Evolutionary conservation across 2,797 vertebrate species (phyloP), one percentile per base, ranked within the genome.

Genomic region (Cynodonichthys magdalenae): DNA sequence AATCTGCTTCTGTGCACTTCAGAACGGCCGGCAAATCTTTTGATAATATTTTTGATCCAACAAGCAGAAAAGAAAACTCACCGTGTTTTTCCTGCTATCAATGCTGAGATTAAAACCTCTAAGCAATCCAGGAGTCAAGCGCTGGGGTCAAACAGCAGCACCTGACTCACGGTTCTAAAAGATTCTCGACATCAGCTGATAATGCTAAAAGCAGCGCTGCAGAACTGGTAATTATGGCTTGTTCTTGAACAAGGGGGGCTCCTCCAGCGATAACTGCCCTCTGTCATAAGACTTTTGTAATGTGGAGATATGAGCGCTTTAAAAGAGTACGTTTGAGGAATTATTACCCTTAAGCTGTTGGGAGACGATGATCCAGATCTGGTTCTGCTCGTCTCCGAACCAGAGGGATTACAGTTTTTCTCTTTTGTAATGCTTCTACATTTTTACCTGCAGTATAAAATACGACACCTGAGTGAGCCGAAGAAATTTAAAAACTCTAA

Each of bases 311-410:
- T 68, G 66, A 75, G 53, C 34, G 65, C 41, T 75, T 77, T 74
- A 87, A 79, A 90, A 85, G 82, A 69, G 80, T 75, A 76, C 77
- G 71, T 89, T 84, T 79, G 75, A 90, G 84, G 79, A 82, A 78
- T 81, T 84, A 83, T 90, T 82, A 91, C 77, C 69, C 77, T 68
- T 85, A 88, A 88, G 88, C 83, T 80, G 83, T 77, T 85, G n/a
- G 88, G 87, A 87, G 83, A 88, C 63, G 77, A 88, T 61, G 79
- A 71, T 66, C 69, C 74, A 78, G 83, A 89, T 88, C 84, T 86
- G 77, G 72, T 46, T 20, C 80, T 53, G 80, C 86, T 87, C 77
- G 84, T 89, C 75, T 77, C 85, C 82, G 87, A 90, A 89, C 81
- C 61, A 62, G 59, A 71, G 72, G 87, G 86, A 91, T 91, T 92